Evolutionary conservation across 2,888 invertebrate species (phyloP).

Genomic region (Drosophila robusta): DNA sequence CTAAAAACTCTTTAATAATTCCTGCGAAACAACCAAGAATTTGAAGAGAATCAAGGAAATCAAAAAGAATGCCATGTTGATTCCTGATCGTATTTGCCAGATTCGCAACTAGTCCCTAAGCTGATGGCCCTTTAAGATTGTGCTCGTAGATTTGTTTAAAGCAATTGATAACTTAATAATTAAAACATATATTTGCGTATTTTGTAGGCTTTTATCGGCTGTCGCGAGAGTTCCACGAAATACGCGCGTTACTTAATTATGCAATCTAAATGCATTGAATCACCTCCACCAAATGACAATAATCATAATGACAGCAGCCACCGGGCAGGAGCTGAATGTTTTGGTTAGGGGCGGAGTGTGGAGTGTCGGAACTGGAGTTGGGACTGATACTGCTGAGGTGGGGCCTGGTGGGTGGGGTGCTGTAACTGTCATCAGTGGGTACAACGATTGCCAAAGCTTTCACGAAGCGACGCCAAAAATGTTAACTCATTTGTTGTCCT

Average conservation of each 20-base stretch:
- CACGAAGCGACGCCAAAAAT: slow-evolving; percentile 64
- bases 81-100: too few species aligned
- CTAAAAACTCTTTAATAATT: too few species aligned
- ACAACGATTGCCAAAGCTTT: slow-evolving; percentile 58
- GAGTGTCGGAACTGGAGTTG: background rate
- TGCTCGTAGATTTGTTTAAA: background rate
- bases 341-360: background rate
- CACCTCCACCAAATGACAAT: slow-evolving; percentile 79
- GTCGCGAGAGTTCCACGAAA: slow-evolving; percentile 33
- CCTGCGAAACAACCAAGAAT: too few species aligned
- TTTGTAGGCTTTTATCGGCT: background rate
- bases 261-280: slow-evolving; percentile 81
- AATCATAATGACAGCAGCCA: slow-evolving; percentile 70
- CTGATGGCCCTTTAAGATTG: background rate
- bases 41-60: too few species aligned
- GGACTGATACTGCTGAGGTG: background rate
- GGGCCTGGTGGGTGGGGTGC: background rate
- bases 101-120: background rate
- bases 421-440: slow-evolving; percentile 37
- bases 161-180: too few species aligned
- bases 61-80: too few species aligned
- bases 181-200: background rate
- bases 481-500: slow-evolving; percentile 76
- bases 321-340: slow-evolving; percentile 13
- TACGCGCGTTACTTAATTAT: slow-evolving; percentile 70